Base-by-base conservation (phyloP, 2,888 invertebrate species). In the Apoderus coryli region DNA sequence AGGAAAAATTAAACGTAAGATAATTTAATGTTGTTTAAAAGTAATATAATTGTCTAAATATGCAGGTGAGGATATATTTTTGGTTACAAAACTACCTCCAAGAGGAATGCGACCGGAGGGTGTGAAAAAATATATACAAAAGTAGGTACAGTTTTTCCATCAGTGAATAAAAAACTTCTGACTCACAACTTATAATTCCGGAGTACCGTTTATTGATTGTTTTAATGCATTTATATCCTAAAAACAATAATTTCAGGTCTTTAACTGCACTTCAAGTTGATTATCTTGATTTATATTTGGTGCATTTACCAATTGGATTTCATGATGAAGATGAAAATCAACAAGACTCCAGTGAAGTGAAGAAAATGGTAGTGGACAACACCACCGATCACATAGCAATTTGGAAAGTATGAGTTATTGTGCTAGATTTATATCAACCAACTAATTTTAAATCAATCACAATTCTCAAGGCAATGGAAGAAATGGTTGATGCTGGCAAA, bases 361-460 rank as follows among this genome's bases (percentile, higher is more conserved):
- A 78, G 22, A 57, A 63, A 28, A 59, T 77, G 28, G 59, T 59
- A 39, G 46, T 73, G 1, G 80, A 78, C 48, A 49, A 52, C 9
- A 63, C 60, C 13, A 81, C 81, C 0, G 72, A 85, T 57, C 72
- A 76, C 41, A 44, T 74, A 11, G 75, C 72, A 16, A 61, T 77
- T 25, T 90, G 89, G 88, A 69, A 70, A 65, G 76, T 74, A 54
- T n/a, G n/a, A n/a, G n/a, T n/a, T n/a, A n/a, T n/a, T n/a, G n/a
- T n/a, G n/a, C n/a, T n/a, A n/a, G n/a, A n/a, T n/a, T n/a, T n/a
- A n/a, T n/a, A n/a, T n/a, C n/a, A n/a, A n/a, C n/a, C n/a, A n/a
- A n/a, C n/a, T n/a, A n/a, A n/a, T n/a, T n/a, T n/a, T n/a, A n/a
- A n/a, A n/a, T n/a, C n/a, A n/a, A n/a, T n/a, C n/a, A n/a, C n/a